Base-by-base conservation (phyloP, 1,140 invertebrate genomes). In the Heliconius hewitsoni region DNA sequence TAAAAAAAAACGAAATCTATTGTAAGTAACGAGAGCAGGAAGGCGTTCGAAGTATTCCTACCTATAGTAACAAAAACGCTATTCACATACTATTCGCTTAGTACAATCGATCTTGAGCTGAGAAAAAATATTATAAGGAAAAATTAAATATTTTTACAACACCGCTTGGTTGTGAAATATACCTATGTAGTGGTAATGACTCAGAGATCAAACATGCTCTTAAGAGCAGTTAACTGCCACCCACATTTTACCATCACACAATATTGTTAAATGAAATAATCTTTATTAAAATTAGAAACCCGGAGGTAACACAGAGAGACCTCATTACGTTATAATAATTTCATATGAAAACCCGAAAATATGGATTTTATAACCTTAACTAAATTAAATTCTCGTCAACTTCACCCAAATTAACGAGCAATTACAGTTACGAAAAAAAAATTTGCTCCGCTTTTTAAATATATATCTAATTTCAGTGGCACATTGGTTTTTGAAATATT, bases 311-410 rank as follows among this genome's bases (percentile, higher is more conserved):
- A 30, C 19, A 75, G 1, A 3, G 39, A 57, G 60, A 75, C 13
- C 55, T 75, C 55, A 66, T 75, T 75, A 75, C 23, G 37, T 66
- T 66, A 6, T 66, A 66, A 60, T 39, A 60, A 75, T 66, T 75
- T 46, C 3, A 30, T 75, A 60, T 75, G 74, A 75, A 75, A 75
- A 57, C 74, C 74, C 74, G 37, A 75, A 66, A 75, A 75, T 74
- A 74, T 66, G 55, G 39, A 60, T 34, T 19, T n/a, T 66, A 18
- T 66, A 75, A 75, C 34, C 27, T 74, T 34, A 75, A 66, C 55
- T 66, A 39, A 75, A 60, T 75, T 66, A 75, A 75, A 75, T 66
- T 75, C 37, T 42, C 37, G 37, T 66, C 74, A 39, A 66, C 30
- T 60, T 66, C 19, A 75, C 8, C 74, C 74, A 66, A 57, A 75